Conservation (phyloP, 2,888 invertebrate genomes). For the Anagyrus pseudococci region DNA sequence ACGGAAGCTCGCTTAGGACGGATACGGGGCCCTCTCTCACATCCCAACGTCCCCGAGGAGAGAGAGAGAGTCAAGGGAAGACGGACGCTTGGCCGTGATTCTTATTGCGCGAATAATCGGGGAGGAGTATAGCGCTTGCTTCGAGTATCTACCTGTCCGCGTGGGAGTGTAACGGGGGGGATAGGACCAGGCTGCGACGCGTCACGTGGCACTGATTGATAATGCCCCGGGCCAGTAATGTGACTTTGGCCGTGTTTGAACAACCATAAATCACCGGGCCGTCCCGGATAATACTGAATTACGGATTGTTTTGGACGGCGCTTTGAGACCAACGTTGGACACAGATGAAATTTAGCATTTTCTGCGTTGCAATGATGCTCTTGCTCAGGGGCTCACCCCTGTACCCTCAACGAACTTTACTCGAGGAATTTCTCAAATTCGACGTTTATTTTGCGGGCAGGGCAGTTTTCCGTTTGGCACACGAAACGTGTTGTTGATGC, state of each 20-base stretch:
- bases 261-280: slow-evolving; percentile 35
- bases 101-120: slow-evolving; percentile 16
- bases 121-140: not conserved
- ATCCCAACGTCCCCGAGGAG: slow-evolving; percentile 5
- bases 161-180: not conserved
- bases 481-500: too few species aligned
- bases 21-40: not conserved
- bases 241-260: slow-evolving; percentile 37
- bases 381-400: too few species aligned
- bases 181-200: too few species aligned
- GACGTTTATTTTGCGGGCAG: too few species aligned
- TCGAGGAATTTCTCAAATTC: too few species aligned
- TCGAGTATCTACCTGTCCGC: not conserved
- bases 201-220: slow-evolving; percentile 34
- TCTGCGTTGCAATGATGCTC: too few species aligned
- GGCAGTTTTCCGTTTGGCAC: too few species aligned
- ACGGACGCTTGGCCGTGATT: slow-evolving; percentile 11
- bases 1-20: not conserved
- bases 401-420: too few species aligned
- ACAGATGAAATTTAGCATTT: slow-evolving; percentile 39
- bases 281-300: slow-evolving; percentile 37
- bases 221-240: slow-evolving; percentile 30
- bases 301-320: slow-evolving; percentile 39
- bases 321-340: slow-evolving; percentile 30
- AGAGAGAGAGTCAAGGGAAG: too few species aligned